phyloP scores from a whole-genome alignment of 2,888 invertebrate species.

The Colostygia pectinataria region DNA sequence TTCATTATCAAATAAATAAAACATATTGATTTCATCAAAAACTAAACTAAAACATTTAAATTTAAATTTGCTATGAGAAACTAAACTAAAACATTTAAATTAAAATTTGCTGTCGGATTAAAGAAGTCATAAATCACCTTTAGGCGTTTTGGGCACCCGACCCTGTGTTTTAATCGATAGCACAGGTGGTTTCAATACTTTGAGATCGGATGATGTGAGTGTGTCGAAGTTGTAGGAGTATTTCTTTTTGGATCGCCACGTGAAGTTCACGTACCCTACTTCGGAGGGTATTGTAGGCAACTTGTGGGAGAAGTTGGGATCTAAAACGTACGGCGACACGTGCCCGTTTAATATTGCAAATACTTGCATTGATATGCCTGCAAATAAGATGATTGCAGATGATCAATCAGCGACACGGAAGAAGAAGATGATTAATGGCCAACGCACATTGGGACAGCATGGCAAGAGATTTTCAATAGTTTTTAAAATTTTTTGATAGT shows the following conservation, averaged over 20 bases:
- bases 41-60: no score
- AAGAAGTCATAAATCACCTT: constrained; percentile 82
- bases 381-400: neutral
- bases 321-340: constrained; percentile 92
- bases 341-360: constrained; percentile 94
- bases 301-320: constrained; percentile 95
- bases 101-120: constrained; percentile 7
- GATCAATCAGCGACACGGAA: no score
- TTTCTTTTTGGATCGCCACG: constrained; percentile 93
- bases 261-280: constrained; percentile 95
- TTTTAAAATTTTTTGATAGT: no score
- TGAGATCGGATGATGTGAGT: constrained; percentile 92
- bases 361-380: constrained; percentile 93
- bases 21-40: constrained; percentile 2
- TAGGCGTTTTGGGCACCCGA: constrained; percentile 92
- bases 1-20: constrained; percentile 3
- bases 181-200: constrained; percentile 92
- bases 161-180: constrained; percentile 94
- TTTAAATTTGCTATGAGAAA: no score
- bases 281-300: constrained; percentile 96
- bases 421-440: neutral
- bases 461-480: no score
- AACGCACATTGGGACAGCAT: no score
- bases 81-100: no score
- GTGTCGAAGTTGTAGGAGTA: constrained; percentile 94